phyloP scores from a whole-genome alignment of 1,140 invertebrate species.

The Drosophila miranda region DNA sequence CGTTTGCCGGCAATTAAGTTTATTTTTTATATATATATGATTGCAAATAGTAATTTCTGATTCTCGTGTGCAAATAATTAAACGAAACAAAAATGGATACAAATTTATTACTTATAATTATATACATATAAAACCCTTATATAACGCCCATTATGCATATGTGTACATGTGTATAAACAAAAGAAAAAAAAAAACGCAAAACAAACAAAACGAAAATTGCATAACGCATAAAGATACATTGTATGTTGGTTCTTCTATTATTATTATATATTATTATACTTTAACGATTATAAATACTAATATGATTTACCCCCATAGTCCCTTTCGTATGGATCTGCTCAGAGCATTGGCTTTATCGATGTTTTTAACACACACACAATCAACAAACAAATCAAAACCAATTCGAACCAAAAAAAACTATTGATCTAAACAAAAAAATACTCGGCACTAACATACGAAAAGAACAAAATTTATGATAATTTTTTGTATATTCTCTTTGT shows the following conservation, averaged over 20 bases:
- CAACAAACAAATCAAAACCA: conserved; percentile 36
- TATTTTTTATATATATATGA: conserved; percentile 81
- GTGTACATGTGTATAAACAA: conserved; percentile 51
- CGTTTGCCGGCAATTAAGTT: conserved; percentile 74
- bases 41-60: conserved; percentile 80
- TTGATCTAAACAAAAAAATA: conserved; percentile 41
- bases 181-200: conserved; percentile 49
- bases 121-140: conserved; percentile 65
- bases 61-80: conserved; percentile 81
- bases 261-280: conserved; percentile 39
- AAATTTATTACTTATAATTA: conserved; percentile 80
- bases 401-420: conserved; percentile 66
- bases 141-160: conserved; percentile 57
- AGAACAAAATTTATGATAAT: conserved; percentile 51
- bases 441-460: conserved; percentile 53
- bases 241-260: conserved; percentile 65
- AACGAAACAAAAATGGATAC: conserved; percentile 59
- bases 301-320: conserved; percentile 57
- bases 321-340: conserved; percentile 34
- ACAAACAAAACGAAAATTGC: conserved; percentile 41
- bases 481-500: conserved; percentile 28
- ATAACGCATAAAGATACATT: conserved; percentile 31
- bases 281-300: conserved; percentile 50
- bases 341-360: conserved; percentile 50
- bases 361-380: conserved; percentile 38